Conservation (phyloP, 2,797 vertebrate genomes). For the Malacoraja senta region DNA sequence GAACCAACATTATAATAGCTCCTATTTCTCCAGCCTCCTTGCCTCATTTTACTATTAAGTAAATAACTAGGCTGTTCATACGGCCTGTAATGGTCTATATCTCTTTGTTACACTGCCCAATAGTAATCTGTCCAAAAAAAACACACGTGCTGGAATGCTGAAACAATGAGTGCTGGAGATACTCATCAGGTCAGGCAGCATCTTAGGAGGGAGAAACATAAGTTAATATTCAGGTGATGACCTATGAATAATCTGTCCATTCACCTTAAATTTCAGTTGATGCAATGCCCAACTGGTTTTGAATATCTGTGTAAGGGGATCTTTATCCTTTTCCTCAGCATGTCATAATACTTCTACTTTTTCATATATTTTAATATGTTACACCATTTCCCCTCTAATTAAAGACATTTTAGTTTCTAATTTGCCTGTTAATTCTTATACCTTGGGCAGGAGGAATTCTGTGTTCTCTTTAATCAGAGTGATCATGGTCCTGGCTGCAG, state of each 20-base stretch:
- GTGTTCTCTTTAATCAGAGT: not conserved
- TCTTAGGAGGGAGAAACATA: no score
- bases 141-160: no score
- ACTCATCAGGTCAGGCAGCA: no score
- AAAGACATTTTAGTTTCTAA: not conserved
- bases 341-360: not conserved
- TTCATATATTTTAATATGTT: not conserved
- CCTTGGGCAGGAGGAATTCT: not conserved
- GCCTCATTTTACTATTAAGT: no score
- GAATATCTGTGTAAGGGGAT: not conserved
- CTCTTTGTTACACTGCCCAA: not conserved
- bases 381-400: not conserved
- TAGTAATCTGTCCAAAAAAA: not conserved
- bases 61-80: not conserved
- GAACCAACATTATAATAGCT: not conserved
- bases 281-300: not conserved
- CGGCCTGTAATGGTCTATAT: not conserved
- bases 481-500: not conserved
- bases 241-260: not conserved
- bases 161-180: no score
- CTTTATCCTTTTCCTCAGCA: not conserved
- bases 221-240: no score
- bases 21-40: no score
- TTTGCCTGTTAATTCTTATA: not conserved
- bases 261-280: not conserved